These are phyloP conservation scores for Lepidurus couesii DNA, from an alignment of 1,140 invertebrate genomes.

Conservation along the genomic window DNA sequence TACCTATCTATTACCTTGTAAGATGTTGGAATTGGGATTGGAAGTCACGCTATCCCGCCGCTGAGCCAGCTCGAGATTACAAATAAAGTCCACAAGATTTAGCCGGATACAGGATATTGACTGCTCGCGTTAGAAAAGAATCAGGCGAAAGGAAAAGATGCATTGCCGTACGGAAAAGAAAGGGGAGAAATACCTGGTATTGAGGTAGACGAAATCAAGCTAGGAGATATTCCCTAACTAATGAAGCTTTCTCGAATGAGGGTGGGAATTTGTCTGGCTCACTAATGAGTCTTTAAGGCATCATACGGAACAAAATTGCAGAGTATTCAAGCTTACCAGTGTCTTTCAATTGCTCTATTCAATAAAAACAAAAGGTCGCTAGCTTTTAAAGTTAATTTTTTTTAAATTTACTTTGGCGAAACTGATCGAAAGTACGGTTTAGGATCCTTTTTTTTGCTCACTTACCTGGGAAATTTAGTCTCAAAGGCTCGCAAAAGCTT, in stretches of 20 bases:
- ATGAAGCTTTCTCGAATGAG: background rate
- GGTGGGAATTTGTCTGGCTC: background rate
- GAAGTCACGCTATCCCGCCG: slow-evolving; percentile 8
- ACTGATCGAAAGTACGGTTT: background rate
- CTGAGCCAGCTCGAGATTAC: background rate
- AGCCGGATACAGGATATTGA: background rate
- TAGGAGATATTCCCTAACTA: background rate
- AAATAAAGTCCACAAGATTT: background rate
- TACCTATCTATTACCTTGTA: background rate
- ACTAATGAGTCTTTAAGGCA: background rate
- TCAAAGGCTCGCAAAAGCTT: background rate
- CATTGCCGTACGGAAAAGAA: background rate
- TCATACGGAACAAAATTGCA: background rate
- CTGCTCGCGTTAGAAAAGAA: background rate
- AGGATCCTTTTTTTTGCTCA: background rate
- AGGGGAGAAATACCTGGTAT: background rate
- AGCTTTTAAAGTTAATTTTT: background rate
- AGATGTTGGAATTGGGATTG: background rate
- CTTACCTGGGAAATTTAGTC: background rate
- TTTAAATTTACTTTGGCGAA: background rate
- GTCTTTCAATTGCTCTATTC: background rate
- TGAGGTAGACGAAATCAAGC: background rate
- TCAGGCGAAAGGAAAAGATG: background rate
- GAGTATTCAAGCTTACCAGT: too few relatives aligned
- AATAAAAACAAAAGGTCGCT: background rate